Base-by-base conservation (phyloP, 2,113 vertebrate genomes). In the Todiramphus chloris region DNA sequence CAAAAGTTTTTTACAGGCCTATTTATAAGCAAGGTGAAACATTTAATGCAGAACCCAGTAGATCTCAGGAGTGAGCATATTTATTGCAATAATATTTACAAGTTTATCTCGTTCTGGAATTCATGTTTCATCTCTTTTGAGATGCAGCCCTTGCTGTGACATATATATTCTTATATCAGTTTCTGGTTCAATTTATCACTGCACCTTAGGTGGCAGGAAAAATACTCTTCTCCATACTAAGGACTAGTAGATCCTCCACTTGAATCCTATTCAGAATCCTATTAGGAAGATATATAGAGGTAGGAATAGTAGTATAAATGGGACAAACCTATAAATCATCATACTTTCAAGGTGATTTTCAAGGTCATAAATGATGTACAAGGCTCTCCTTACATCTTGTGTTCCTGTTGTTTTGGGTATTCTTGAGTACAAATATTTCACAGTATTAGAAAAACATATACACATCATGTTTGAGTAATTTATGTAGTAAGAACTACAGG, bases 131-230 rank as follows among this genome's bases (percentile, higher is more conserved):
- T 81, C 24, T 83, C 20, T 62, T 58, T 84, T 69, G 67, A 81
- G 33, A 72, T 93, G 66, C 55, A 87, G 19, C 50, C 51, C 39
- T 84, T 72, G 66, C 70, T 94, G 39, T 80, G 21, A 51, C 24
- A 11, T 96, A 67, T 94, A 51, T 93, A 96, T 87, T 96, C 67
- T 50, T 90, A 25, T 64, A 89, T 76, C 62, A 60, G 7, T 75
- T 72, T 90, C 51, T 87, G 35, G 23, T 83, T 88, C 56, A 66
- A 93, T 96, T 92, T 95, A 78, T 94, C 76, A 92, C 79, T 90
- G 16, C 37, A 92, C 13, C 14, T 93, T 43, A 87, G 30, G 31
- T 91, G 81, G 27, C 83, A 77, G 79, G 30, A 83, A 58, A 86
- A 90, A 85, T 67, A 81, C 43, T 87, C 12, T 93, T 94, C 55